These are phyloP conservation scores for Coremacera marginata DNA, from an alignment of 2,888 invertebrate species.

Conservation along the genomic window DNA sequence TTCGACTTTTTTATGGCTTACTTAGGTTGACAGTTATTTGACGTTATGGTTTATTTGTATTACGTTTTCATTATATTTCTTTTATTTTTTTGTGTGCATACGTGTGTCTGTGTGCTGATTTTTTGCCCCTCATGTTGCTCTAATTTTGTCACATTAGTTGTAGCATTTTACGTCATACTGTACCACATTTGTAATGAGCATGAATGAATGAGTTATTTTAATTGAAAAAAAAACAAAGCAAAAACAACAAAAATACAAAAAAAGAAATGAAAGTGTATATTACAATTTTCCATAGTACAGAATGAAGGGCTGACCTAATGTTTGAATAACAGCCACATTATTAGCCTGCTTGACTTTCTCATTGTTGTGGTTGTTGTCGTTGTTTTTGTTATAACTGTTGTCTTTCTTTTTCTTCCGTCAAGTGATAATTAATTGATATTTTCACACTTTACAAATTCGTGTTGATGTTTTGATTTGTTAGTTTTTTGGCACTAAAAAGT, in stretches of 20 bases:
- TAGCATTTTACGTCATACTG: slow-evolving; percentile 18
- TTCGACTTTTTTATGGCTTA: background rate
- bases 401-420: background rate
- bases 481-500: too few species aligned
- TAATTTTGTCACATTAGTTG: slow-evolving; percentile 21
- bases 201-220: background rate
- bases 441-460: background rate
- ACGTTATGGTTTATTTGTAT: background rate
- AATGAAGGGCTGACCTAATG: too few species aligned
- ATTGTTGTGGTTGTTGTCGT: background rate
- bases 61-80: background rate
- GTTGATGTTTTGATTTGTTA: background rate
- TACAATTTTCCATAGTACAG: too few species aligned
- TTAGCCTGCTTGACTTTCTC: background rate
- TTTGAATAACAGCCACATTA: background rate
- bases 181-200: background rate
- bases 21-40: slow-evolving; percentile 11
- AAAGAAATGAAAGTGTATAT: background rate
- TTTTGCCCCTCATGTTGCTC: background rate
- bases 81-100: background rate
- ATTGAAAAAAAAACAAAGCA: background rate
- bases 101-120: background rate
- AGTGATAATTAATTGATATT: background rate
- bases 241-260: background rate
- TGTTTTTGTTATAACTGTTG: background rate